Conservation (phyloP, 2,888 invertebrate genomes). For the Neoaliturus tenellus region DNA sequence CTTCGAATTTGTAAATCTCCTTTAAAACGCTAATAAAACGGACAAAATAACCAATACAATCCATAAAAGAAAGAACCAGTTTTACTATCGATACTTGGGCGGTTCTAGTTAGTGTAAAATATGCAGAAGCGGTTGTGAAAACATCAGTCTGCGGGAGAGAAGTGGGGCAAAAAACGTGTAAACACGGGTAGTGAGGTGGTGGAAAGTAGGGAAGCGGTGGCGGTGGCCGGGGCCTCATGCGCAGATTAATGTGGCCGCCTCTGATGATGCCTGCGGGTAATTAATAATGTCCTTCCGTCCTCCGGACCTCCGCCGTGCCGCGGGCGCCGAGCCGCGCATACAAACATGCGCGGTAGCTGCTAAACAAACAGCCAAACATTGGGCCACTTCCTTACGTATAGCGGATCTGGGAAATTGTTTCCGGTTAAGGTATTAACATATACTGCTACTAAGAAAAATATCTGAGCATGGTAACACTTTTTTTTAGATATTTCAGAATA, state of each 20-base stretch:
- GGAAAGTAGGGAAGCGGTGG: constrained; percentile 18
- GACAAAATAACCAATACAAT: background rate
- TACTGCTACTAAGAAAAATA: too few species aligned
- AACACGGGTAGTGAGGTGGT: constrained; percentile 25
- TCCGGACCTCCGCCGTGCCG: background rate
- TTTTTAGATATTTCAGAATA: too few species aligned
- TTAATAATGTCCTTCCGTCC: constrained; percentile 37
- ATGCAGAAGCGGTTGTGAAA: background rate
- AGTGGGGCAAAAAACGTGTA: constrained; percentile 25
- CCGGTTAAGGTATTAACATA: too few species aligned
- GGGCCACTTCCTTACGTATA: too few species aligned
- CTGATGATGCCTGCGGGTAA: constrained; percentile 7
- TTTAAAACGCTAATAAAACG: background rate
- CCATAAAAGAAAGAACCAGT: background rate
- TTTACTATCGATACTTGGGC: background rate
- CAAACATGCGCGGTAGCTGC: too few species aligned
- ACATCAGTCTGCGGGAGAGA: background rate
- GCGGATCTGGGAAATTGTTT: too few species aligned
- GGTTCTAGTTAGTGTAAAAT: background rate
- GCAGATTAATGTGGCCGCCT: constrained; percentile 22
- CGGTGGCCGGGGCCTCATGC: background rate
- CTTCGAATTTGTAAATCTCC: too few species aligned
- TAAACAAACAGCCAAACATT: too few species aligned
- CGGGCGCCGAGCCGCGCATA: background rate
- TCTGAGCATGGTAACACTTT: too few species aligned